A percentile compares a stretch with the other conserved stretches of the same genome.
Conservation (phyloP, 2,797 vertebrate genomes). For the Manis javanica region DNA sequence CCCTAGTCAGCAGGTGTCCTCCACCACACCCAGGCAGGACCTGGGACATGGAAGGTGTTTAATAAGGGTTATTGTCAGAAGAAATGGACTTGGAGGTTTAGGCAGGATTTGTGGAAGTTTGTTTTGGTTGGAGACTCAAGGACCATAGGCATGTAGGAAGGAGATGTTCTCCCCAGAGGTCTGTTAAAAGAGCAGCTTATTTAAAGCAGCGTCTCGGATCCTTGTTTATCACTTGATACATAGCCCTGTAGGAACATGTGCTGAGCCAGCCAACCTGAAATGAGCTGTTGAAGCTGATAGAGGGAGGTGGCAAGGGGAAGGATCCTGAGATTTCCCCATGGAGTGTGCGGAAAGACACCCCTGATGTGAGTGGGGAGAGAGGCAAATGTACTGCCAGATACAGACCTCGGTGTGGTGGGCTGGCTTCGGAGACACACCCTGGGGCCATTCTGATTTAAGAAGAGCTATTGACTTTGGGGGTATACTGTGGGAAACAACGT, state of each 20-base stretch:
- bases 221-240: background rate
- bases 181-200: background rate
- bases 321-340: background rate
- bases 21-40: background rate
- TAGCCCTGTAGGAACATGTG: background rate
- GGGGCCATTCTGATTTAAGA: background rate
- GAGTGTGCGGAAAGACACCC: background rate
- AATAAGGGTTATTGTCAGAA: background rate
- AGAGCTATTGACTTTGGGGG: background rate
- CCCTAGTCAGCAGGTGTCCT: background rate
- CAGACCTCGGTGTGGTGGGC: background rate
- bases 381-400: background rate
- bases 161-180: background rate
- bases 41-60: background rate
- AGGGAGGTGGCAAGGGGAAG: background rate
- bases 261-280: background rate
- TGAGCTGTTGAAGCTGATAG: background rate
- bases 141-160: background rate
- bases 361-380: background rate
- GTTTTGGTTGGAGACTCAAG: background rate
- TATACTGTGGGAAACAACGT: background rate
- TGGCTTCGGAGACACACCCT: background rate
- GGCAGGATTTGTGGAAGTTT: background rate
- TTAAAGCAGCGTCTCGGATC: background rate
- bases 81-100: slow-evolving; percentile 16